phyloP scores from a whole-genome alignment of 2,888 invertebrate species.

The Microctonus aethiopoides region DNA sequence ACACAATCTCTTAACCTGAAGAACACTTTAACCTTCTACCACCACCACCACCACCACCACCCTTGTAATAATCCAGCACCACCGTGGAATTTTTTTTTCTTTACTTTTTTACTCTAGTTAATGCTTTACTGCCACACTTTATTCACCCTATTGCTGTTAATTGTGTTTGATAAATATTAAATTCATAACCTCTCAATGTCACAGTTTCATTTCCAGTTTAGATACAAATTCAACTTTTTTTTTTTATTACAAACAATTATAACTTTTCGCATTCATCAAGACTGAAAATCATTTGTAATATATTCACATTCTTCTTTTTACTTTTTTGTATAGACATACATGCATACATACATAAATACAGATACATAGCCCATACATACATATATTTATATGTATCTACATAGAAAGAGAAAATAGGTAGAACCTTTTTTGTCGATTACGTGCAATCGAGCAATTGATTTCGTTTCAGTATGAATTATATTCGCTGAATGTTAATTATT shows the following conservation, averaged over 20 bases:
- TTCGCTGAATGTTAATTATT: neutral
- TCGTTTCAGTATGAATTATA: neutral
- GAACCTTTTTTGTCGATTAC: conserved; percentile 29
- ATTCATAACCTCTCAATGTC: conserved; percentile 1
- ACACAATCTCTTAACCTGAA: conserved; percentile 40
- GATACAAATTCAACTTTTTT: too few species aligned
- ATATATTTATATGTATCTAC: conserved; percentile 63
- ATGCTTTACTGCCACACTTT: conserved; percentile 7
- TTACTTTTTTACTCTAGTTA: conserved; percentile 3
- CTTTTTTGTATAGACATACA: too few species aligned
- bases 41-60: too few species aligned
- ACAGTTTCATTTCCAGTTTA: neutral
- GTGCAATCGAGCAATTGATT: conserved; percentile 7
- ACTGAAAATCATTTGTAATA: conserved; percentile 64
- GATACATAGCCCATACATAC: too few species aligned
- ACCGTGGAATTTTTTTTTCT: neutral
- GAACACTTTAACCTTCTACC: conserved; percentile 54
- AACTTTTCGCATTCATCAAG: conserved; percentile 63
- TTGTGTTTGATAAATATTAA: neutral
- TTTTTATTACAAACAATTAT: conserved; percentile 10
- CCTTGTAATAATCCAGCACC: conserved; percentile 27
- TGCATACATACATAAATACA: too few species aligned
- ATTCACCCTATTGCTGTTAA: neutral
- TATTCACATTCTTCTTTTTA: neutral
- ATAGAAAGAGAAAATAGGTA: conserved; percentile 50